phyloP scores from a whole-genome alignment of 2,888 invertebrate genomes.

The Patella caerulea region DNA sequence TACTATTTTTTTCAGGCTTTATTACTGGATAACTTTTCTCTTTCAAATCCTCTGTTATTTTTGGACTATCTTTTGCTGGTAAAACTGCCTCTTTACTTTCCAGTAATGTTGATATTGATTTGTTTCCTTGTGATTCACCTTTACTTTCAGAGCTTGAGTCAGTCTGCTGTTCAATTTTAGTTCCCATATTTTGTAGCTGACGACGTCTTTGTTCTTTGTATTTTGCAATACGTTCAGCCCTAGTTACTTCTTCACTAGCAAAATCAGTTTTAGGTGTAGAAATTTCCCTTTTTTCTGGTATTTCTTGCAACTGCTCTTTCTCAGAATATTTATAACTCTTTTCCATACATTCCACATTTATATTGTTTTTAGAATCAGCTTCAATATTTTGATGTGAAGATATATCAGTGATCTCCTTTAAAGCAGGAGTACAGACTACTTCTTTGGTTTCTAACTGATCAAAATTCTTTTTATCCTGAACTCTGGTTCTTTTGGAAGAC shows the following conservation, averaged over 20 bases:
- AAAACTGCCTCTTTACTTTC: too few species aligned
- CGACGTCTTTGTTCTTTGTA: constrained; percentile 83
- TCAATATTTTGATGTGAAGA: neutral
- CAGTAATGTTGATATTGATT: too few species aligned
- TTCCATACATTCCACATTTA: neutral
- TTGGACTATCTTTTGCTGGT: too few species aligned
- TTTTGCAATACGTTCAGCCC: constrained; percentile 79
- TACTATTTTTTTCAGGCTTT: too few species aligned
- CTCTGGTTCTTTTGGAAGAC: too few species aligned
- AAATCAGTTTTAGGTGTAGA: neutral
- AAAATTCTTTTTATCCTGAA: too few species aligned
- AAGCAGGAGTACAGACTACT: too few species aligned
- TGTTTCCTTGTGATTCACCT: too few species aligned
- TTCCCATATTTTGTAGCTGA: constrained; percentile 75
- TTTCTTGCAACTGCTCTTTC: too few species aligned
- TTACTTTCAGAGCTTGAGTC: neutral
- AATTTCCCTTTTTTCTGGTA: neutral
- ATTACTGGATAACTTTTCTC: too few species aligned
- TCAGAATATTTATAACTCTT: neutral
- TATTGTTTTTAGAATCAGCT: neutral
- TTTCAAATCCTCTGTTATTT: too few species aligned
- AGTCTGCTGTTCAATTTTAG: constrained; percentile 31
- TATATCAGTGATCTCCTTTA: neutral
- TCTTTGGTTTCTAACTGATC: too few species aligned
- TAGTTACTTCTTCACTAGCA: constrained; percentile 22